phyloP scores from a whole-genome alignment of 2,113 vertebrate species.

The Cavia aperea region DNA sequence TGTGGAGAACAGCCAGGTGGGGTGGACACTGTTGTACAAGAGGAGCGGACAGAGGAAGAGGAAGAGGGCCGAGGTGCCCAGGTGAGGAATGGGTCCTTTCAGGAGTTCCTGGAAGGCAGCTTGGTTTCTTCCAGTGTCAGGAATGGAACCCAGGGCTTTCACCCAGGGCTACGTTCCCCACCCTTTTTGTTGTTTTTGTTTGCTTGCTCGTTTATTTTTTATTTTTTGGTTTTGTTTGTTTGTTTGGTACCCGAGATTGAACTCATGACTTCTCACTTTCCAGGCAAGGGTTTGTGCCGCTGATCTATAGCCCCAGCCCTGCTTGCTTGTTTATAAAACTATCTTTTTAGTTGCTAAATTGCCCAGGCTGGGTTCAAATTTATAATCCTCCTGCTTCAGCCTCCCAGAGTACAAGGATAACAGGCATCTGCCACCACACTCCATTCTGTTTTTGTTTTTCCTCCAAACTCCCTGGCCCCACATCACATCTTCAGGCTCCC shows the following conservation, averaged over 20 bases:
- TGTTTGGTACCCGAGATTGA: no score
- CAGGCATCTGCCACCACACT: no score
- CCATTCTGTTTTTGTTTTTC: not conserved
- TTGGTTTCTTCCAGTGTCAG: not conserved
- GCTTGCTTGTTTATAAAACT: not conserved
- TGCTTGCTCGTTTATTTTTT: not conserved
- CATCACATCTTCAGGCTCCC: not conserved
- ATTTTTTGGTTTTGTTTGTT: no score
- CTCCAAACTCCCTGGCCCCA: not conserved
- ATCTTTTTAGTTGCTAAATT: not conserved
- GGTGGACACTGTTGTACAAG: not conserved
- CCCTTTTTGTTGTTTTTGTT: not conserved
- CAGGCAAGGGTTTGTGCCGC: not conserved
- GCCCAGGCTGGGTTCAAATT: not conserved
- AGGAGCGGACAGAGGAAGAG: not conserved
- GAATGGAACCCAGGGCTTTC: not conserved
- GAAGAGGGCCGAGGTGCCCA: not conserved
- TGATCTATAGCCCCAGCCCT: not conserved
- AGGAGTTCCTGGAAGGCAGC: not conserved
- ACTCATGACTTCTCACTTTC: no score
- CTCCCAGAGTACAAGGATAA: not conserved
- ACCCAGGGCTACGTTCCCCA: not conserved
- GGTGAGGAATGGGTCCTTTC: rapidly evolving
- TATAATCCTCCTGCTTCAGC: not conserved
- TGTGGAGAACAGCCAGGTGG: not conserved